Percentiles rank a stretch among this genome's conserved stretches.
Evolutionary conservation across 2,888 invertebrate species (phyloP).

Genomic region (Heptascelio sp.): DNA sequence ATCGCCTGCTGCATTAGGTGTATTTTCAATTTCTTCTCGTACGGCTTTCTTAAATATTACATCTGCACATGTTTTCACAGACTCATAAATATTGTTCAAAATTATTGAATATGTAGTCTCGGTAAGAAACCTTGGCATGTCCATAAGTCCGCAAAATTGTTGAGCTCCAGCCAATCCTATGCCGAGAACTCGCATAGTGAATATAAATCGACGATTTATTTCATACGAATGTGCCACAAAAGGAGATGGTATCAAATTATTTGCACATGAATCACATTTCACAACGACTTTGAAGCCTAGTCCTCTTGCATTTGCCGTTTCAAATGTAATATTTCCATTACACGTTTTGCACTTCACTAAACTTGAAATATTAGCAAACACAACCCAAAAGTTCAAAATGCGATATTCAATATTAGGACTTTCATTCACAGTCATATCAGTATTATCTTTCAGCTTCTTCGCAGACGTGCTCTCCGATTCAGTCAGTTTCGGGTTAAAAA

Average conservation of each 20-base stretch:
- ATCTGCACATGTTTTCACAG: background rate
- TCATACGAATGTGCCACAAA: slow-evolving; percentile 39
- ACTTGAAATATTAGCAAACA: slow-evolving; percentile 62
- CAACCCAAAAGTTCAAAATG: slow-evolving; percentile 66
- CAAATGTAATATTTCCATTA: slow-evolving; percentile 50
- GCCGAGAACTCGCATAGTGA: slow-evolving; percentile 47
- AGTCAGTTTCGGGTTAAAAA: slow-evolving; percentile 53
- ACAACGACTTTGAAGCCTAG: slow-evolving; percentile 45
- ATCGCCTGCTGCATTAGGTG: background rate
- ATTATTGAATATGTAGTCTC: slow-evolving; percentile 19
- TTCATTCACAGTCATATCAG: slow-evolving; percentile 61
- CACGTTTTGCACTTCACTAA: slow-evolving; percentile 65
- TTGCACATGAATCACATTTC: slow-evolving; percentile 11
- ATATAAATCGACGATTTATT: slow-evolving; percentile 46
- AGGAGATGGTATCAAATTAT: slow-evolving; percentile 16
- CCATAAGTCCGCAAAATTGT: slow-evolving; percentile 41
- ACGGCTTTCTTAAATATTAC: background rate
- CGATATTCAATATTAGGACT: slow-evolving; percentile 66
- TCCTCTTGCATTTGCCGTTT: slow-evolving; percentile 11
- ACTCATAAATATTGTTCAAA: background rate
- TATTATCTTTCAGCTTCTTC: slow-evolving; percentile 61
- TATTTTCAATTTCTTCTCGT: background rate
- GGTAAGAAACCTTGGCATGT: slow-evolving; percentile 18
- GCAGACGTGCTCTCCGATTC: slow-evolving; percentile 66
- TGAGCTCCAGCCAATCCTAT: slow-evolving; percentile 31